phyloP scores from a whole-genome alignment of 2,888 invertebrate species.

The Lasius platythorax region DNA sequence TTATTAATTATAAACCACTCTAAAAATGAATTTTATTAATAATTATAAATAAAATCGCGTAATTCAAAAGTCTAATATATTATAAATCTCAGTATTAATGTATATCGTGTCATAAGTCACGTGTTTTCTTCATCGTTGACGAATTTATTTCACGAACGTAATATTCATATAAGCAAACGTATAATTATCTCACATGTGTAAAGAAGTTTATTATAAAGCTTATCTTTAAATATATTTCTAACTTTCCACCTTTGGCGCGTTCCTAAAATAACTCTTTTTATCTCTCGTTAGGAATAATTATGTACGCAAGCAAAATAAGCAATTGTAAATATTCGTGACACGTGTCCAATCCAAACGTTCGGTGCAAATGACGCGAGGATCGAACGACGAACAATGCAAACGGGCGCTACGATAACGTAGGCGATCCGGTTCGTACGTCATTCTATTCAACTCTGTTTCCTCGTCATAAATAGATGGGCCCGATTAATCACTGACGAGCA shows the following conservation, averaged over 20 bases:
- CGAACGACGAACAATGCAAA: slow-evolving; percentile 1
- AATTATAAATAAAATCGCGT: background rate
- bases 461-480: slow-evolving; percentile 36
- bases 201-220: background rate
- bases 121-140: background rate
- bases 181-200: slow-evolving; percentile 1
- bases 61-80: background rate
- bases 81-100: background rate
- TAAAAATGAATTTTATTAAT: background rate
- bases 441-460: slow-evolving; percentile 33
- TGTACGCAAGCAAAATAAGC: background rate
- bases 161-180: background rate
- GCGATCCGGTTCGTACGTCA: slow-evolving; percentile 19
- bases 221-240: background rate
- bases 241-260: background rate
- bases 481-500: slow-evolving; percentile 33
- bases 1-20: background rate
- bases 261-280: background rate
- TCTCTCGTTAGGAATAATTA: background rate
- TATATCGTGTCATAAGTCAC: background rate
- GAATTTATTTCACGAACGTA: background rate
- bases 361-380: slow-evolving; percentile 26
- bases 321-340: slow-evolving; percentile 28
- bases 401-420: slow-evolving; percentile 30
- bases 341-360: slow-evolving; percentile 29